These are phyloP conservation scores for Rhabdomys dilectus DNA, from an alignment of 2,113 vertebrate genomes.

Conservation along the genomic window DNA sequence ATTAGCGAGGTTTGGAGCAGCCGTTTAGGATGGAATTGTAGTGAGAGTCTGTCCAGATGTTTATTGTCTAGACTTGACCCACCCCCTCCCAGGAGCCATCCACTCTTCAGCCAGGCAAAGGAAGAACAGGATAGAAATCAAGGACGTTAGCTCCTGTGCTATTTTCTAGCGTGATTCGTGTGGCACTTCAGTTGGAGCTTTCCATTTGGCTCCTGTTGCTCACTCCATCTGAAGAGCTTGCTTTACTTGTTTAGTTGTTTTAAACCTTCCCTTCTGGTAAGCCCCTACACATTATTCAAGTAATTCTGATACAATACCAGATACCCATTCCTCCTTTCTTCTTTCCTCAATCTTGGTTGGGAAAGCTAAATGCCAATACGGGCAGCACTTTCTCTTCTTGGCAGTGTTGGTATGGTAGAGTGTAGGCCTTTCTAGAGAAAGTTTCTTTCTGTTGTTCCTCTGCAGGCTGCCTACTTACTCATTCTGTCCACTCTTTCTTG, in stretches of 20 bases:
- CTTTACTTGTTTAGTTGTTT: constrained; percentile 35
- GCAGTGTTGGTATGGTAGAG: neutral
- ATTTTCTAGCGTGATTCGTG: neutral
- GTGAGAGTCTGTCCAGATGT: neutral
- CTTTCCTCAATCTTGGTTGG: neutral
- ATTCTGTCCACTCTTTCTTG: neutral
- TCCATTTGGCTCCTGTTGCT: neutral
- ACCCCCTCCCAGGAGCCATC: neutral
- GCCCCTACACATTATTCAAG: neutral
- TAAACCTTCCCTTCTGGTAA: constrained; percentile 52
- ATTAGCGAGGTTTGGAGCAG: neutral
- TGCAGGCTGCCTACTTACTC: neutral
- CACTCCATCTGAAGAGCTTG: neutral
- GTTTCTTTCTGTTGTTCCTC: neutral
- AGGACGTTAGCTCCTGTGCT: neutral
- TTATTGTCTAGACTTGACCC: constrained; percentile 20
- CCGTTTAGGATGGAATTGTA: neutral
- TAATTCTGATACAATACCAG: neutral
- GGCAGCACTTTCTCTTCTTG: neutral
- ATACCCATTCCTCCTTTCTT: neutral
- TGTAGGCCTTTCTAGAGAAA: constrained; percentile 24
- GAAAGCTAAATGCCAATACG: constrained; percentile 12
- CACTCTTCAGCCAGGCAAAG: neutral
- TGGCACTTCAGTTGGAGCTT: neutral
- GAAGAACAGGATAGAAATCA: neutral